A percentile compares a stretch with the other conserved stretches of the same genome.
These are phyloP conservation scores for Leptinotarsa haldemani DNA, from an alignment of 2,888 invertebrate genomes.

Conservation along the genomic window DNA sequence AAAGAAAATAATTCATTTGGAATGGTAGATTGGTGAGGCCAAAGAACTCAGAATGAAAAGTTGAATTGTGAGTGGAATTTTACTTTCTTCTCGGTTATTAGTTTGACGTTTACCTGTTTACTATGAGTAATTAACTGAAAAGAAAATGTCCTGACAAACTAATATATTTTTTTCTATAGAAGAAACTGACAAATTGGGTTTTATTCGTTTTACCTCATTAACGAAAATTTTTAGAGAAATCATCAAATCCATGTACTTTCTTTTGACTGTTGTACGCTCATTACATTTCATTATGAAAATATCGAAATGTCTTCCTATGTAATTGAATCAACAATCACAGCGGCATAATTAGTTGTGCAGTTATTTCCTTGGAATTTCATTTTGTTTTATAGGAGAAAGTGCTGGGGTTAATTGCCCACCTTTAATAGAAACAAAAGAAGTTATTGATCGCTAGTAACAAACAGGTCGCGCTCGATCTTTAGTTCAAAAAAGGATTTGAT, in stretches of 20 bases:
- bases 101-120: too few species aligned
- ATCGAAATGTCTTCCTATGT: constrained; percentile 9
- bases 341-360: constrained; percentile 2
- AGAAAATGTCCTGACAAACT: neutral
- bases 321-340: constrained; percentile 7
- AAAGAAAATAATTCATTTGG: too few species aligned
- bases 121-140: neutral
- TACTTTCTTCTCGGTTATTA: too few species aligned
- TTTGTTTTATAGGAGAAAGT: constrained; percentile 13
- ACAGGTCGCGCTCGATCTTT: neutral
- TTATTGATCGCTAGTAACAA: neutral
- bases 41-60: too few species aligned
- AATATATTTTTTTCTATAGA: neutral
- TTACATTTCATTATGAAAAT: constrained; percentile 2
- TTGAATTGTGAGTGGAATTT: too few species aligned
- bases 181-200: neutral
- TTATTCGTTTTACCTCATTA: neutral
- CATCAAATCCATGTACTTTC: neutral
- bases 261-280: neutral
- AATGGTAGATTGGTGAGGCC: too few species aligned
- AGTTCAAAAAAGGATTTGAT: neutral
- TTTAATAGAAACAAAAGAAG: constrained; percentile 6
- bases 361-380: constrained; percentile 10
- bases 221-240: neutral
- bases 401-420: constrained; percentile 8